Percentiles rank a stretch among this genome's conserved stretches.
phyloP scores from a whole-genome alignment of 2,888 invertebrate species.

The Ametastegia equiseti region DNA sequence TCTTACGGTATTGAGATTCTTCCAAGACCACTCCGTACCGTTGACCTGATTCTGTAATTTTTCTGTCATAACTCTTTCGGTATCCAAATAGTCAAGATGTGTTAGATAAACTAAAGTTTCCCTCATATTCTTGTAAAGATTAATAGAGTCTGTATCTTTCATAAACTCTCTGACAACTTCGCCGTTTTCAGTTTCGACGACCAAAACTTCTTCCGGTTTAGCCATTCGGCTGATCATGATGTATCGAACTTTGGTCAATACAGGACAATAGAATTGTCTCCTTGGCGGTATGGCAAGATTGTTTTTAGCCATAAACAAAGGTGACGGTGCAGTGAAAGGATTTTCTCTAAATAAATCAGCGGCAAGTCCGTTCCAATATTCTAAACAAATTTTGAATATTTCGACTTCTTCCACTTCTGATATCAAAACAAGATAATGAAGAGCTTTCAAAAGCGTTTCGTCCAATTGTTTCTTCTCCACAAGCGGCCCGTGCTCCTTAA shows the following conservation, averaged over 20 bases:
- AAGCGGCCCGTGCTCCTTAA: slow-evolving; percentile 96
- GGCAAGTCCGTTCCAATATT: slow-evolving; percentile 98
- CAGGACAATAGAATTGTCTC: slow-evolving; percentile 87
- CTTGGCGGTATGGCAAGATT: slow-evolving; percentile 77
- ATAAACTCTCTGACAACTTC: slow-evolving; percentile 99
- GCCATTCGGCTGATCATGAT: slow-evolving; percentile 99
- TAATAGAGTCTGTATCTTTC: slow-evolving; percentile 99
- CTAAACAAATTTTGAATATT: slow-evolving; percentile 99
- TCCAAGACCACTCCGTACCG: slow-evolving; percentile 99
- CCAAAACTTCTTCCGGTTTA: slow-evolving; percentile 99
- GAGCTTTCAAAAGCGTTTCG: slow-evolving; percentile 88
- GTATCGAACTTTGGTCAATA: slow-evolving; percentile 92
- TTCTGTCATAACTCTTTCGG: slow-evolving; percentile 99
- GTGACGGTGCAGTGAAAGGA: slow-evolving; percentile 81
- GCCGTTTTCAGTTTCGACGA: slow-evolving; percentile 99
- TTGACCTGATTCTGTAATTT: slow-evolving; percentile 99
- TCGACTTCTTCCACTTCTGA: slow-evolving; percentile 99
- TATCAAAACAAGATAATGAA: slow-evolving; percentile 92
- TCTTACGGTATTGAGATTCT: slow-evolving; percentile 94
- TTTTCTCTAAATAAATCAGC: slow-evolving; percentile 94
- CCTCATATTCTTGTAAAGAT: slow-evolving; percentile 99
- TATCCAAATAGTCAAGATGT: slow-evolving; percentile 98
- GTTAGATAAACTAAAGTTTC: slow-evolving; percentile 98
- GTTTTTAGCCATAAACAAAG: slow-evolving; percentile 71
- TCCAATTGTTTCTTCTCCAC: slow-evolving; percentile 90